Base-by-base conservation (phyloP, 1,140 invertebrate genomes). In the Araneus ventricosus region DNA sequence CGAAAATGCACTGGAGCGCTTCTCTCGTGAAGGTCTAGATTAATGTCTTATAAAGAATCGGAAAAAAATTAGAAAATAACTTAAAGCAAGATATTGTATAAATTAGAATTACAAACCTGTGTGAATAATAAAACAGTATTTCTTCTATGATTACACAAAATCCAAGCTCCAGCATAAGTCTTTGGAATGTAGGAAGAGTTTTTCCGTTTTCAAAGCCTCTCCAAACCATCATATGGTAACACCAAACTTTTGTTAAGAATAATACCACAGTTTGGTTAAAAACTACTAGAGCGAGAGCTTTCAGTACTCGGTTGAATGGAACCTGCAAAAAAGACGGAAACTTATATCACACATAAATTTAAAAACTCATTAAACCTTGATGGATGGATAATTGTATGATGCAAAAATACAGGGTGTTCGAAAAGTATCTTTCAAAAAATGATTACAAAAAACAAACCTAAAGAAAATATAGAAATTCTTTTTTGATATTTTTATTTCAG, bases 121-220 rank as follows among this genome's bases (percentile, higher is more conserved):
- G 98, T 8, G 97, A 97, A 95, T 98, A 98, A 95, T 98, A 98
- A 95, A 98, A 98, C 93, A 96, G 96, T 94, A 98, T 96, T 95
- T 98, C 98, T 95, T 98, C 97, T 93, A 97, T 96, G 37, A 98
- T 95, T 93, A 97, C 97, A 95, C 97, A 97, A 27, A 98, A 96
- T 7, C 96, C 97, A 30, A 98, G 95, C 95, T 98, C 97, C 41
- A 97, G 96, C 6, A 98, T 95, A 6, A 98, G 97, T 97, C 97
- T 97, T 94, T 98, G 97, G 94, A 98, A 98, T 3, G 97, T 97
- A 1, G 98, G 98, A 79, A 98, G 95, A 94, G 97, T 97, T 30
- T 96, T 96, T 1, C 97, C 96, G 8, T 96, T 95, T 70, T 96
- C 96, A 94, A 96, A 96, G 2, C 97, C 97, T 61, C 97, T 96